Base-by-base conservation (phyloP, 2,888 invertebrate genomes). In the Sinelater perroti region DNA sequence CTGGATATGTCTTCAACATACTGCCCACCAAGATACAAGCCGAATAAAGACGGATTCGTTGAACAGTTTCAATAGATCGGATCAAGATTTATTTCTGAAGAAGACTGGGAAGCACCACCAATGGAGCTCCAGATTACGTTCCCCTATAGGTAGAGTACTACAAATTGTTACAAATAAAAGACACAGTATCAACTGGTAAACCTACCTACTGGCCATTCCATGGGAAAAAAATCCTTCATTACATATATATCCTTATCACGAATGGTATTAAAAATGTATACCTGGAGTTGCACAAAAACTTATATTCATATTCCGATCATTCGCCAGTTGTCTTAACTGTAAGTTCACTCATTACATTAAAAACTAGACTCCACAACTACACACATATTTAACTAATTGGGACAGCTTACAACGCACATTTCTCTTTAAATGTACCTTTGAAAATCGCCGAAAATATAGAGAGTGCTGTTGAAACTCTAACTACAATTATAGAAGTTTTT, bases 191-290 rank as follows among this genome's bases (percentile, higher is more conserved):
- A n/a, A n/a, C n/a, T n/a, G n/a, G n/a, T n/a, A n/a, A n/a, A 10
- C 10, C 33, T 64, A 28, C 42, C 63, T 24, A 46, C 64, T 4
- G 53, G 55, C 3, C 36, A 63, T 24, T 62, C 62, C 10, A 64
- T 61, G 1, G 53, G 61, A 24, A 62, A 50, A 55, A n/a, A 60
- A 64, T 31, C 10, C 35, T 17, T 10, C 20, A 38, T 6, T 38
- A 6, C n/a, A 4, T 38, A 21, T 10, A 38, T 13, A 20, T 35
- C 16, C 17, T 35, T n/a, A 35, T 38, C 18, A 38, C 38, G 4
- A 38, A 38, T 20, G 38, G 20, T 21, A 38, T 38, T 38, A 21
- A 13, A 11, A 20, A 38, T 38, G 11, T 10, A 3, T 10, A 38
- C 38, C 18, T 20, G n/a, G 11, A 20, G 11, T 10, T 18, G 10